Evolutionary conservation across 2,113 vertebrate species (phyloP).

Genomic region (Calyptommatus sinebrachiatus): DNA sequence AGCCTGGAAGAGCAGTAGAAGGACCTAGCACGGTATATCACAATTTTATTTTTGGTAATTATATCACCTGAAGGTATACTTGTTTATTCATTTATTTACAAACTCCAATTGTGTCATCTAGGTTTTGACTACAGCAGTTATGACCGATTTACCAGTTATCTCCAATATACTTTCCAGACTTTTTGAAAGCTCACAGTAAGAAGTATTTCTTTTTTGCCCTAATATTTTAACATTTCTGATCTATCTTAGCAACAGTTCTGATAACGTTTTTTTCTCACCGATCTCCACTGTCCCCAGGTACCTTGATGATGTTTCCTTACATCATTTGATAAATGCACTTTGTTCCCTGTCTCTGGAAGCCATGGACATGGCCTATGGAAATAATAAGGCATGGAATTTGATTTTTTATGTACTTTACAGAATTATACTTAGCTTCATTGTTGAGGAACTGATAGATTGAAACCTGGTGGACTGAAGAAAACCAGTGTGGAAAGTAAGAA

Average conservation of each 20-base stretch:
- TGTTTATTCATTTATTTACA: conserved; percentile 3
- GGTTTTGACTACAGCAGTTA: conserved; percentile 98
- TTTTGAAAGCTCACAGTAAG: conserved; percentile 99
- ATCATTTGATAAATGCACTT: conserved; percentile 98
- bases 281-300: conserved; percentile 72
- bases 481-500: too few species aligned
- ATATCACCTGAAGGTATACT: conserved; percentile 12
- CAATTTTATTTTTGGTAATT: not conserved
- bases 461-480: too few species aligned
- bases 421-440: not conserved
- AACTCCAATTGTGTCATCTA: conserved; percentile 56
- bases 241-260: conserved; percentile 41
- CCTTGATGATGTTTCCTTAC: conserved; percentile 97
- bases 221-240: conserved; percentile 21
- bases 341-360: conserved; percentile 97
- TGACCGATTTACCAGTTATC: conserved; percentile 97
- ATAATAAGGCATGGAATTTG: conserved; percentile 85
- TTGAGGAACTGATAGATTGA: too few species aligned
- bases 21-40: conserved; percentile 89
- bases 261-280: conserved; percentile 59
- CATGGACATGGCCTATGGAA: conserved; percentile 99
- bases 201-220: conserved; percentile 42
- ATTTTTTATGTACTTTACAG: conserved; percentile 28
- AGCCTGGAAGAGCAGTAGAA: conserved; percentile 94
- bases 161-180: conserved; percentile 95